Conservation (phyloP, 37 sponge, comb jelly and placozoan genomes). For the Cliona cf. orientalis region DNA sequence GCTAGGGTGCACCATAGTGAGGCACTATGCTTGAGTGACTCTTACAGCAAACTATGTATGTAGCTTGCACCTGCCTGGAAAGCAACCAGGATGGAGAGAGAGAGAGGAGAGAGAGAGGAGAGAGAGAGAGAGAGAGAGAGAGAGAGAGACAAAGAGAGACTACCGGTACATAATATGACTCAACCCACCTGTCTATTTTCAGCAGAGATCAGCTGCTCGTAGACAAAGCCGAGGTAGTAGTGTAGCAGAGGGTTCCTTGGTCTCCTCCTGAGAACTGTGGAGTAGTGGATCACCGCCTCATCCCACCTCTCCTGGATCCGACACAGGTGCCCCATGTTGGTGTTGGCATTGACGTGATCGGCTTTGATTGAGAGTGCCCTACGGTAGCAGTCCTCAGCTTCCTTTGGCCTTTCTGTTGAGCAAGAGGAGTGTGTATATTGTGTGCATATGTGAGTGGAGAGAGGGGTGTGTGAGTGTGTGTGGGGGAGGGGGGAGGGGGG, state of each 20-base stretch:
- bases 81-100: background rate
- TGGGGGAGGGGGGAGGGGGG: slow-evolving; percentile 18
- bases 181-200: slow-evolving; percentile 21
- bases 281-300: slow-evolving; percentile 72
- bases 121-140: slow-evolving; percentile 13
- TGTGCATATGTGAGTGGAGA: slow-evolving; percentile 52
- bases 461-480: slow-evolving; percentile 57
- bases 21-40: too few relatives aligned
- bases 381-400: slow-evolving; percentile 76
- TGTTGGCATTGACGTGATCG: slow-evolving; percentile 75
- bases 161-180: background rate
- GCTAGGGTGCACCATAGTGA: too few relatives aligned
- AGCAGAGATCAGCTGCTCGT: slow-evolving; percentile 28
- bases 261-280: slow-evolving; percentile 29
- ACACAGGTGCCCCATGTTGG: slow-evolving; percentile 76
- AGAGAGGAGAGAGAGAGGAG: background rate
- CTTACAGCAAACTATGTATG: too few relatives aligned
- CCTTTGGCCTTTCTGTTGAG: slow-evolving; percentile 39
- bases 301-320: slow-evolving; percentile 75
- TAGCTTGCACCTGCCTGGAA: too few relatives aligned
- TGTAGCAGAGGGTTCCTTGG: slow-evolving; percentile 44
- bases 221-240: slow-evolving; percentile 59
- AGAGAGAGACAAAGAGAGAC: background rate
- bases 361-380: slow-evolving; percentile 67
- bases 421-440: background rate